Base-by-base conservation (phyloP, 2,888 invertebrate species). In the Gibbula magus region DNA sequence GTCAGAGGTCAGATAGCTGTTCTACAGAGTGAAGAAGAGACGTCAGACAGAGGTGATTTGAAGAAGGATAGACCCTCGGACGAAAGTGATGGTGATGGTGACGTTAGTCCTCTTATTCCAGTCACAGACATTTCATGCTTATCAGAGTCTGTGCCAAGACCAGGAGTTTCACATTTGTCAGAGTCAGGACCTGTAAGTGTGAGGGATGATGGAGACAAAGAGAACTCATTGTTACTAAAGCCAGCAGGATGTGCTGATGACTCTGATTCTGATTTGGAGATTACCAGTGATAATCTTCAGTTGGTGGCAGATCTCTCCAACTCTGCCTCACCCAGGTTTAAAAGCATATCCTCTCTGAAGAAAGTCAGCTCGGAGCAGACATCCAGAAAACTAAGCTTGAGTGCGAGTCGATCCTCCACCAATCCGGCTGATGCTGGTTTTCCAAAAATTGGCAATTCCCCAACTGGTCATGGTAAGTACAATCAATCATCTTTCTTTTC, bases 181-280 rank as follows among this genome's bases (percentile, higher is more conserved):
- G 45, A 45, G 10, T 45, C 45, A 10, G 45, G 5, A 45, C 45
- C 10, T 45, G 45, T 13, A 45, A 13, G 13, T 45, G 13, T 45
- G 5, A 13, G 5, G 5, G 45, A 45, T 45, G 13, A 13, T 4
- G 45, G 45, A 45, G 8, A 16, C 18, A 70, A 70, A n/a, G 56
- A 56, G 56, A 56, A 3, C 8, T 39, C 70, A 10, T n/a, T 20
- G 13, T 0, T 1, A 20, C 18, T 2, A 29, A 32, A 32, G 5
- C n/a, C 70, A 18, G 2, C 32, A 29, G 25, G 29, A n/a, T n/a
- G 29, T 67, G 66, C 25, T 4, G 7, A 0, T 16, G 67, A 66
- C 54, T 51, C 76, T 74, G 82, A 84, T 77, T 81, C 82, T 80
- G 88, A 87, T 78, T 20, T 88, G 10, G 84, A 86, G 74, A 86